phyloP scores from a whole-genome alignment of 2,797 vertebrate genomes.

The Hyperoplus immaculatus region DNA sequence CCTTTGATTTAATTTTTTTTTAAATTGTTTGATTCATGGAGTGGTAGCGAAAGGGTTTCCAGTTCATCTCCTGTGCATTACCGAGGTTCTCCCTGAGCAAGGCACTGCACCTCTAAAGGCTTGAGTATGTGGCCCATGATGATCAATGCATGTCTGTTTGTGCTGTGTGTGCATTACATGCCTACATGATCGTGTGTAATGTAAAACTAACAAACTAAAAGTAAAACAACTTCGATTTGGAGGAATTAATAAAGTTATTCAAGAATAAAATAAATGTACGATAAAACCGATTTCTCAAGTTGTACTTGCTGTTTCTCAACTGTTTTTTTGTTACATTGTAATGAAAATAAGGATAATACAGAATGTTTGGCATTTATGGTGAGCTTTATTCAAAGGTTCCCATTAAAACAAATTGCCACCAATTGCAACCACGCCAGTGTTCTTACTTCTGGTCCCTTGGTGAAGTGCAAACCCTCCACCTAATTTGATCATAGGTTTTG shows the following conservation, averaged over 20 bases:
- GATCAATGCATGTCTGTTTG: too few species aligned
- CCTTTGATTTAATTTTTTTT: not conserved
- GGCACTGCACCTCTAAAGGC: too few species aligned
- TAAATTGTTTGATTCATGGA: too few species aligned
- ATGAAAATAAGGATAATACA: not conserved
- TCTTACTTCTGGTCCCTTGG: not conserved
- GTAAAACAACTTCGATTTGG: too few species aligned
- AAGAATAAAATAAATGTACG: not conserved
- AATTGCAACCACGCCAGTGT: not conserved
- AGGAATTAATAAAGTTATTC: too few species aligned
- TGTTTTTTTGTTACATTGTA: slow-evolving; percentile 2
- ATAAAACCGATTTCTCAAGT: not conserved
- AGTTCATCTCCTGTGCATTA: too few species aligned
- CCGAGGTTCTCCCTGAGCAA: too few species aligned
- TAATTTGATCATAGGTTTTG: not conserved
- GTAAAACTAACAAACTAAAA: too few species aligned
- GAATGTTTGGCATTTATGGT: not conserved
- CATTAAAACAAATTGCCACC: slow-evolving; percentile 13
- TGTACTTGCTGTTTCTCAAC: not conserved
- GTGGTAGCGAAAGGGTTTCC: too few species aligned
- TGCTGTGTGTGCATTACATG: too few species aligned
- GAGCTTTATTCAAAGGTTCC: not conserved
- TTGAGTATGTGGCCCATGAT: too few species aligned
- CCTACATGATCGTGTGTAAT: too few species aligned
- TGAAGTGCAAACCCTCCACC: not conserved